A percentile compares a stretch with the other conserved stretches of the same genome.
These are phyloP conservation scores for Peromyscus maniculatus DNA, from an alignment of 2,113 vertebrate genomes.

Conservation along the genomic window DNA sequence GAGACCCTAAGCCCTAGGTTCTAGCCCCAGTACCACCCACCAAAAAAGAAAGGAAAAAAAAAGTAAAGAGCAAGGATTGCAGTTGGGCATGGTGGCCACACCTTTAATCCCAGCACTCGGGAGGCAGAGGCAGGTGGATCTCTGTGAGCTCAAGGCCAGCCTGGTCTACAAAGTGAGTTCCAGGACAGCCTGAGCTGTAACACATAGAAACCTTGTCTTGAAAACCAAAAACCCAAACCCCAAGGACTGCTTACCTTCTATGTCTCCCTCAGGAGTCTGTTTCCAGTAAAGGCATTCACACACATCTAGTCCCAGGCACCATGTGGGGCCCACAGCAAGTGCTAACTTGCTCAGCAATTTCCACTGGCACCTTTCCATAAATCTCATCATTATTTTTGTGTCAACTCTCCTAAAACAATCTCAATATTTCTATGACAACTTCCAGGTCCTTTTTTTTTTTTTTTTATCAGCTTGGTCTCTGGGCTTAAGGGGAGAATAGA, in stretches of 20 bases:
- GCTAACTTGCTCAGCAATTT: background rate
- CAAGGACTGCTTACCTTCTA: background rate
- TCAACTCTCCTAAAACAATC: constrained; percentile 5
- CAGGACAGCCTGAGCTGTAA: too few species aligned
- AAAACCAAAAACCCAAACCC: too few species aligned
- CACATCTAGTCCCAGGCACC: background rate
- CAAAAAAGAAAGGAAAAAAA: background rate
- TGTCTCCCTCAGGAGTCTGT: background rate
- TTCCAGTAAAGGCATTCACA: background rate
- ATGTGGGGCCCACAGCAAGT: background rate
- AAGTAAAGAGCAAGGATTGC: background rate
- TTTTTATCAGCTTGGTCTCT: background rate
- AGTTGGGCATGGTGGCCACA: too few species aligned
- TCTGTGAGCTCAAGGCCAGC: too few species aligned
- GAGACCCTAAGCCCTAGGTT: background rate
- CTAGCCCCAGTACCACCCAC: background rate
- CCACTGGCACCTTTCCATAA: background rate
- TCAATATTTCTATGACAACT: constrained; percentile 33
- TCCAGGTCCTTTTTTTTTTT: background rate
- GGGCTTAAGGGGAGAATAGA: background rate
- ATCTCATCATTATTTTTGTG: background rate
- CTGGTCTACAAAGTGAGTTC: too few species aligned
- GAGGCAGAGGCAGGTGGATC: too few species aligned
- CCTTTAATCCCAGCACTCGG: too few species aligned
- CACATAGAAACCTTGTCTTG: too few species aligned